Conservation (phyloP, 2,797 vertebrate species). For the Periparus ater region DNA sequence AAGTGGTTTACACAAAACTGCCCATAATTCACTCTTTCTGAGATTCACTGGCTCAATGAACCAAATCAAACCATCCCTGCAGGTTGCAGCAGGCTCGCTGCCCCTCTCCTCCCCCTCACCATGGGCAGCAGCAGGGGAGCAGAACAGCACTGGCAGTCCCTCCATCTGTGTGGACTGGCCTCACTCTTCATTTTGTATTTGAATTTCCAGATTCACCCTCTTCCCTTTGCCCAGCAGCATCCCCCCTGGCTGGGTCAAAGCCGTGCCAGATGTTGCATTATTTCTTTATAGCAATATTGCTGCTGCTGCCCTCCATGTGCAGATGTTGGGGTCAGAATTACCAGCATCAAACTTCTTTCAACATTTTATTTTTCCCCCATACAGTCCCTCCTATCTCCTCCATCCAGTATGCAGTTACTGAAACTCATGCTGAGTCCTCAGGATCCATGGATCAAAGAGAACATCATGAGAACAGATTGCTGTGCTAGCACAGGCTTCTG, state of each 20-base stretch:
- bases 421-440: not conserved
- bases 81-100: not conserved
- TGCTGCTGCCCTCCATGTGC: not conserved
- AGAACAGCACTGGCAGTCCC: not conserved
- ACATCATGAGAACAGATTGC: accelerated
- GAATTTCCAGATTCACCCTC: not conserved
- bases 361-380: not conserved
- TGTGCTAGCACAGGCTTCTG: not conserved
- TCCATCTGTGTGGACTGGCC: not conserved
- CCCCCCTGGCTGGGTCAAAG: not conserved
- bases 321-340: not conserved
- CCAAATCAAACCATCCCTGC: constrained; percentile 40
- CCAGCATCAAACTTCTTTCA: not conserved
- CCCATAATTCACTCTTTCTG: constrained; percentile 52
- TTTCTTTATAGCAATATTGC: not conserved
- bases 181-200: not conserved
- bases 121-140: not conserved
- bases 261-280: not conserved
- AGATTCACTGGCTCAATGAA: constrained; percentile 29
- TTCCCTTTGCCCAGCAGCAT: not conserved
- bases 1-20: constrained; percentile 67
- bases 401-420: not conserved
- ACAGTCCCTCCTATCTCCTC: not conserved
- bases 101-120: not conserved
- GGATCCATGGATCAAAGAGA: not conserved